A percentile compares a stretch with the other conserved stretches of the same genome.
Evolutionary conservation across 92 coral and sea anemone species (phyloP).

Genomic region (Epizoanthus scotinus): DNA sequence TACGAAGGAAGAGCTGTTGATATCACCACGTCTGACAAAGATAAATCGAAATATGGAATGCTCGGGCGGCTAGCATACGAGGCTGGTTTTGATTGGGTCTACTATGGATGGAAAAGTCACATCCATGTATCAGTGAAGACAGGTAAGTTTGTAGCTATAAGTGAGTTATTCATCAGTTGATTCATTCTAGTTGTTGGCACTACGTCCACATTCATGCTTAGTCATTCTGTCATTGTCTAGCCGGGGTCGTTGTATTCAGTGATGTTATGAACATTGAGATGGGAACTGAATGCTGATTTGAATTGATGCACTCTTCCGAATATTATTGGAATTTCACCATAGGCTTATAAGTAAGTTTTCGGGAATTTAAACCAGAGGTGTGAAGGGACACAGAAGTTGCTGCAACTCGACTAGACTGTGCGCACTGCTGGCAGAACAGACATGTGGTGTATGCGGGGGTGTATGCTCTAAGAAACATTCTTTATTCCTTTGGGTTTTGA

Average conservation of each 20-base stretch:
- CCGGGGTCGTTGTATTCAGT: no score
- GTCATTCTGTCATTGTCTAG: background rate
- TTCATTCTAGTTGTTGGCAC: background rate
- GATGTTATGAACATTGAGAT: background rate
- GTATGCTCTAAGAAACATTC: background rate
- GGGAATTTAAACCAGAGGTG: background rate
- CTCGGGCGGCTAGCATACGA: conserved; percentile 72
- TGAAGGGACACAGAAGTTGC: background rate
- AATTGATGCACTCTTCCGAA: background rate
- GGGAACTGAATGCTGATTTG: background rate
- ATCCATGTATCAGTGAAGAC: conserved; percentile 85
- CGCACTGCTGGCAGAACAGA: conserved; percentile 12
- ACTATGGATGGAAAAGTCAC: conserved; percentile 61
- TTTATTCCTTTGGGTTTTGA: background rate
- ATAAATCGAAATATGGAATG: conserved; percentile 55
- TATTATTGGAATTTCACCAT: background rate
- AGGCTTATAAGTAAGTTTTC: background rate
- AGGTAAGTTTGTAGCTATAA: conserved; percentile 39
- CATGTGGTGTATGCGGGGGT: no score
- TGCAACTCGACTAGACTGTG: background rate
- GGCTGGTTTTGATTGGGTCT: conserved; percentile 85
- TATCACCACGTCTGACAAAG: conserved; percentile 65
- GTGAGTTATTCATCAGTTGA: background rate
- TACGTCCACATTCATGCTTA: background rate
- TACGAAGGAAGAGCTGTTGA: conserved; percentile 87